Evolutionary conservation across 2,888 invertebrate genomes (phyloP).

Genomic region (Caenorhabditis virilis): DNA sequence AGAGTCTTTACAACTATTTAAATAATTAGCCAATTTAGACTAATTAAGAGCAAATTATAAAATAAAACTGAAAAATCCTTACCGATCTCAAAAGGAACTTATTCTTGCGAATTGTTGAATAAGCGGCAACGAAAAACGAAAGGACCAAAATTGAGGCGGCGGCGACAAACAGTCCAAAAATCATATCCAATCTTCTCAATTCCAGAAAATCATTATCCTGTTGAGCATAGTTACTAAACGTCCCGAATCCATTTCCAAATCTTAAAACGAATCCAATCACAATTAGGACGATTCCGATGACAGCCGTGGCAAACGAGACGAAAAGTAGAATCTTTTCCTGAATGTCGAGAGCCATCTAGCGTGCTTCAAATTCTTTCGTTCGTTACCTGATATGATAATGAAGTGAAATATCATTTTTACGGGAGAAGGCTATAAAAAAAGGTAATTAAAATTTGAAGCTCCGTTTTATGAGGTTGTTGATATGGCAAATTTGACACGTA

Average conservation of each 20-base stretch:
- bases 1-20: too few relatives aligned
- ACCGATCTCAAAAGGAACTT: constrained; percentile 38
- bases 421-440: too few relatives aligned
- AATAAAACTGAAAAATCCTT: constrained; percentile 6
- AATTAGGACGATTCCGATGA: constrained; percentile 40
- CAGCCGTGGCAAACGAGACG: constrained; percentile 28
- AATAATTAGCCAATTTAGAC: too few relatives aligned
- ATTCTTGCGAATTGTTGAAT: constrained; percentile 30
- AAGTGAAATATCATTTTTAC: too few relatives aligned
- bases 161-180: constrained; percentile 44
- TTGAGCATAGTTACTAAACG: constrained; percentile 36
- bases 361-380: neutral
- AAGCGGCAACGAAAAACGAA: constrained; percentile 32
- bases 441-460: too few relatives aligned
- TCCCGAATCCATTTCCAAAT: constrained; percentile 44
- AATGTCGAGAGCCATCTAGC: constrained; percentile 9
- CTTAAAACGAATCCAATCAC: constrained; percentile 48
- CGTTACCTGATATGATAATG: too few relatives aligned
- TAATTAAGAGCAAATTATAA: too few relatives aligned
- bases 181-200: constrained; percentile 42
- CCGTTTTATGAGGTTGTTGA: too few relatives aligned
- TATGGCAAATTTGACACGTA: too few relatives aligned
- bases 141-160: constrained; percentile 42
- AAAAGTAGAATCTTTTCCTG: constrained; percentile 42
- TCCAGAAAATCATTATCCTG: constrained; percentile 49